These are phyloP conservation scores for Thunnus thynnus DNA, from an alignment of 2,113 vertebrate species.

Conservation along the genomic window DNA sequence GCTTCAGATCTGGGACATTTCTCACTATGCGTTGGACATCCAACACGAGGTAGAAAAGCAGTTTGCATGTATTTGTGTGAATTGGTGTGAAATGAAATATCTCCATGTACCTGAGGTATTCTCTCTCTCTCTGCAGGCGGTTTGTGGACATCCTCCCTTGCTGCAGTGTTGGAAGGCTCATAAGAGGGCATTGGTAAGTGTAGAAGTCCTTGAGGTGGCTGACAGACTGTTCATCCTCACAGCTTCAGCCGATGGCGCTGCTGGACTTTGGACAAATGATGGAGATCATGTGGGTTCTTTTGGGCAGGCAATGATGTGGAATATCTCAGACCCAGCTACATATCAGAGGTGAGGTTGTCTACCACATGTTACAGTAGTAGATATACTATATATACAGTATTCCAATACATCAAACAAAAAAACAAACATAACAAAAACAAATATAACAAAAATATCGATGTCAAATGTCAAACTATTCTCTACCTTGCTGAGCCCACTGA, in stretches of 20 bases:
- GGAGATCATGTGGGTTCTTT: conserved; percentile 67
- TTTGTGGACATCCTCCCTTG: conserved; percentile 50
- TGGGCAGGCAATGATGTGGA: conserved; percentile 72
- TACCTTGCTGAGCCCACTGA: neutral
- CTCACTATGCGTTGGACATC: conserved; percentile 53
- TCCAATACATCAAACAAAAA: no score
- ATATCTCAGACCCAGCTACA: conserved; percentile 53
- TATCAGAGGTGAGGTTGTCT: conserved; percentile 45
- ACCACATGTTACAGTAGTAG: neutral
- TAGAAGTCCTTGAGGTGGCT: conserved; percentile 59
- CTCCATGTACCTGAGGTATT: neutral
- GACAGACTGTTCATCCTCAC: conserved; percentile 60
- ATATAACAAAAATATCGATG: neutral
- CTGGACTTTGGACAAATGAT: conserved; percentile 69
- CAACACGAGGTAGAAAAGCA: conserved; percentile 42
- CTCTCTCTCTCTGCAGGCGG: conserved; percentile 38
- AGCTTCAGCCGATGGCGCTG: conserved; percentile 64
- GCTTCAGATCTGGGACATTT: conserved; percentile 79
- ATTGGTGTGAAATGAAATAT: neutral
- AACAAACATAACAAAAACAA: no score
- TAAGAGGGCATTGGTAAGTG: conserved; percentile 35
- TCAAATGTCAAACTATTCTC: neutral
- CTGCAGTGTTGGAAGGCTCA: conserved; percentile 72
- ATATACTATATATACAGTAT: no score
- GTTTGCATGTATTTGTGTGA: neutral